phyloP scores from a whole-genome alignment of 2,113 vertebrate species.

The Colius striatus region DNA sequence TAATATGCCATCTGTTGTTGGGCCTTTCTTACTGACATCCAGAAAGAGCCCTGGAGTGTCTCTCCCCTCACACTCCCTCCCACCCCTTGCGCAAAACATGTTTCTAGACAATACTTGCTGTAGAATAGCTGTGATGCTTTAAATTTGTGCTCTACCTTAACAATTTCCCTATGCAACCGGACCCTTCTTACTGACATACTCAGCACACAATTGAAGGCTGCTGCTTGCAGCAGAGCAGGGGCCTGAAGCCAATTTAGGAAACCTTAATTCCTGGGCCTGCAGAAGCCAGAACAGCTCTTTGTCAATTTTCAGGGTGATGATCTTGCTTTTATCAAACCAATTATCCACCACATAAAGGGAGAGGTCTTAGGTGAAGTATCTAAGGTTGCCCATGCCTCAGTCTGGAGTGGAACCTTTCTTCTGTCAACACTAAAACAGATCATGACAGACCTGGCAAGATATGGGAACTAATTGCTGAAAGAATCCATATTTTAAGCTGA shows the following conservation, averaged over 20 bases:
- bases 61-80: accelerated
- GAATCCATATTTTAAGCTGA: not conserved
- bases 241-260: not conserved
- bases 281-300: not conserved
- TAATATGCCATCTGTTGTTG: not conserved
- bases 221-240: not conserved
- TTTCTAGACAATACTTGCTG: not conserved
- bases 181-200: not conserved
- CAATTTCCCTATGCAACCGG: not conserved
- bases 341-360: conserved; percentile 1
- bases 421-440: not conserved
- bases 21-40: not conserved
- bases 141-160: not conserved
- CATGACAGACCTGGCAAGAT: not conserved
- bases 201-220: not conserved
- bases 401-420: not conserved
- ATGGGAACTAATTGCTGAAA: conserved; percentile 7
- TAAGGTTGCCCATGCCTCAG: not conserved
- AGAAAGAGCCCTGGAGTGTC: not conserved
- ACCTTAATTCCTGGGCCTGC: not conserved
- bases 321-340: conserved; percentile 3
- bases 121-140: not conserved
- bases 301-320: not conserved
- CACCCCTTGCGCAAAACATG: accelerated
- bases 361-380: not conserved